phyloP scores from a whole-genome alignment of 2,797 vertebrate species.

The Sus cebifrons region DNA sequence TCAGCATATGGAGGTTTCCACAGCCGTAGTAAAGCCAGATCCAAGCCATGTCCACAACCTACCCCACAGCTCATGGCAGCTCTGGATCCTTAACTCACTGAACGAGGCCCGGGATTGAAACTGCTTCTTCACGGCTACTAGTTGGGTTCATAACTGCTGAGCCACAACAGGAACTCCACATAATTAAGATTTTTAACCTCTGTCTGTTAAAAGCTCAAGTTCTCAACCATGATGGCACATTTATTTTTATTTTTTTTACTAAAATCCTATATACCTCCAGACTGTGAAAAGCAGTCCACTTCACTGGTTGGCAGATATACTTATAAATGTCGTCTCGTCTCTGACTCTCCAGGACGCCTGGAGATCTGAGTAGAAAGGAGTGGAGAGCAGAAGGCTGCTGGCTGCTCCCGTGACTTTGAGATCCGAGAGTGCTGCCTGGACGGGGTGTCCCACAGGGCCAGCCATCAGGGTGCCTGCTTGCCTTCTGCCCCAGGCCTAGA shows the following conservation, averaged over 20 bases:
- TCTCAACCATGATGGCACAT: neutral
- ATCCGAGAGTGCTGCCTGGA: too few species aligned
- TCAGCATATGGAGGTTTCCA: too few species aligned
- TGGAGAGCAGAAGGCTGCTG: neutral
- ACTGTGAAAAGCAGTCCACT: too few species aligned
- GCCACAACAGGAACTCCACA: too few species aligned
- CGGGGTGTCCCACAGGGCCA: accelerated
- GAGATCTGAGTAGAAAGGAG: neutral
- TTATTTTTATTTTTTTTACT: neutral
- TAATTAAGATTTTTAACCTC: accelerated
- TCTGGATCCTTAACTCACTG: too few species aligned
- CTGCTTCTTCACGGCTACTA: too few species aligned
- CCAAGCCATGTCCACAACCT: too few species aligned
- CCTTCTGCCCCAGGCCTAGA: neutral
- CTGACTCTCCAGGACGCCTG: neutral
- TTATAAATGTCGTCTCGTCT: neutral
- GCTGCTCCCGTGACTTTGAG: neutral
- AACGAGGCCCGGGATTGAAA: too few species aligned
- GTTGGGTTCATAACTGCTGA: too few species aligned
- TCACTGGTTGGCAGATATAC: neutral
- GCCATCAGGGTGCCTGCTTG: too few species aligned
- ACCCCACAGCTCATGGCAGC: too few species aligned
- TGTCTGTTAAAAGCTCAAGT: neutral
- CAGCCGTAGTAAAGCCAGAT: too few species aligned
- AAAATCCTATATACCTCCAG: neutral